phyloP scores from a whole-genome alignment of 1,140 invertebrate species.

The Papilio polyxenes region DNA sequence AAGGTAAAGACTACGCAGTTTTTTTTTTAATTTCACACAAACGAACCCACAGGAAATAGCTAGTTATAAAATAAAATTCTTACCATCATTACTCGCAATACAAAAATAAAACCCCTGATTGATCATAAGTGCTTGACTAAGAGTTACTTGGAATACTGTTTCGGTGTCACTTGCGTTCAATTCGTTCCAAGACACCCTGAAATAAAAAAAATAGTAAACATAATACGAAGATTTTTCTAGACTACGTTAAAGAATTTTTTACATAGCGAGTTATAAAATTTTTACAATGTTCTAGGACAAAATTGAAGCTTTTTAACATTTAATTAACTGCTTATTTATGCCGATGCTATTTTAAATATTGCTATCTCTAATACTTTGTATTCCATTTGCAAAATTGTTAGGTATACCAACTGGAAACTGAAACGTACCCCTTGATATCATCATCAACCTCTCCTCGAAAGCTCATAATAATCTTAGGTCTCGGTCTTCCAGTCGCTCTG shows the following conservation, averaged over 20 bases:
- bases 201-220: slow-evolving; percentile 31
- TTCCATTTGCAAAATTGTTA: background rate
- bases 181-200: slow-evolving; percentile 49
- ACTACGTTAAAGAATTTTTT: too few species aligned
- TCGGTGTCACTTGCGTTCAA: slow-evolving; percentile 47
- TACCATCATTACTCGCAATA: slow-evolving; percentile 67
- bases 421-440: slow-evolving; percentile 47
- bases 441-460: slow-evolving; percentile 50
- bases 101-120: slow-evolving; percentile 60
- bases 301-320: too few species aligned
- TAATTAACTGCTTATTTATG: too few species aligned
- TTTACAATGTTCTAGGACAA: too few species aligned
- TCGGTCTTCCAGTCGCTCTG: slow-evolving; percentile 54
- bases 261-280: too few species aligned
- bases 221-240: background rate
- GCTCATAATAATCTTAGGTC: slow-evolving; percentile 54
- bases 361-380: too few species aligned
- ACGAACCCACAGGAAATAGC: background rate
- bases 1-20: too few species aligned
- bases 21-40: too few species aligned
- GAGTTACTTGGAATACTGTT: slow-evolving; percentile 51
- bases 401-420: too few species aligned
- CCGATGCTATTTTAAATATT: too few species aligned
- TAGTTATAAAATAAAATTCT: slow-evolving; percentile 26
- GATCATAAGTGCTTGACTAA: slow-evolving; percentile 50